Evolutionary conservation across 1,140 invertebrate genomes (phyloP).

Genomic region (Drosophila jambulina): DNA sequence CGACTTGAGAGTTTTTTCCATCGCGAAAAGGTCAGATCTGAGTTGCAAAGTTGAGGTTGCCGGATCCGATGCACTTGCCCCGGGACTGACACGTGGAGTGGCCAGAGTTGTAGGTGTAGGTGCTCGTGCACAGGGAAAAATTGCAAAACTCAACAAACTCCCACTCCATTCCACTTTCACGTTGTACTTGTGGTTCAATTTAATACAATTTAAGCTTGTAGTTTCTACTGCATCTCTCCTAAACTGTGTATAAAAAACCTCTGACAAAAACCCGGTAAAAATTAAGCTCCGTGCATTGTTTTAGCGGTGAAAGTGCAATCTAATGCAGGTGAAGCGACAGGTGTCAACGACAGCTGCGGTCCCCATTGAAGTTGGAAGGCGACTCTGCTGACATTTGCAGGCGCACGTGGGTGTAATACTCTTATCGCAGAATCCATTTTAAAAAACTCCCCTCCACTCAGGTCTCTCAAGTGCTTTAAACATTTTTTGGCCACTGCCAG

Average conservation of each 20-base stretch:
- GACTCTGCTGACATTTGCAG: slow-evolving; percentile 19
- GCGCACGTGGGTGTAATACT: background rate
- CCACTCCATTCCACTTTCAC: background rate
- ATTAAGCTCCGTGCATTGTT: slow-evolving; percentile 19
- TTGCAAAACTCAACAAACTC: background rate
- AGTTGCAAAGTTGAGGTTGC: slow-evolving; percentile 42
- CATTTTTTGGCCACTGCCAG: background rate
- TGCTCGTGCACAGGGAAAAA: slow-evolving; percentile 18
- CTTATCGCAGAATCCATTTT: background rate
- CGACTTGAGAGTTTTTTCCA: slow-evolving; percentile 4
- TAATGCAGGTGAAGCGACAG: slow-evolving; percentile 31
- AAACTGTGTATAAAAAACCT: background rate
- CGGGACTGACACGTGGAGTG: slow-evolving; percentile 26
- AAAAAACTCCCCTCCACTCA: background rate
- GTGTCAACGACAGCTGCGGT: slow-evolving; percentile 33
- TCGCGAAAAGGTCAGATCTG: slow-evolving; percentile 31
- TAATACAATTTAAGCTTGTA: background rate
- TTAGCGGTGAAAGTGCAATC: slow-evolving; percentile 5
- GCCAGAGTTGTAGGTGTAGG: background rate
- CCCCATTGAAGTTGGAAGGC: slow-evolving; percentile 17
- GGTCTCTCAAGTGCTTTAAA: slow-evolving; percentile 30
- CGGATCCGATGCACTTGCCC: slow-evolving; percentile 34
- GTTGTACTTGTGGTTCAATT: background rate
- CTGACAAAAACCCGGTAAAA: background rate
- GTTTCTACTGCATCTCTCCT: too few relatives aligned